A percentile compares a stretch with the other conserved stretches of the same genome.
Evolutionary conservation across 1,140 invertebrate species (phyloP).

Genomic region (Wasmannia auropunctata): DNA sequence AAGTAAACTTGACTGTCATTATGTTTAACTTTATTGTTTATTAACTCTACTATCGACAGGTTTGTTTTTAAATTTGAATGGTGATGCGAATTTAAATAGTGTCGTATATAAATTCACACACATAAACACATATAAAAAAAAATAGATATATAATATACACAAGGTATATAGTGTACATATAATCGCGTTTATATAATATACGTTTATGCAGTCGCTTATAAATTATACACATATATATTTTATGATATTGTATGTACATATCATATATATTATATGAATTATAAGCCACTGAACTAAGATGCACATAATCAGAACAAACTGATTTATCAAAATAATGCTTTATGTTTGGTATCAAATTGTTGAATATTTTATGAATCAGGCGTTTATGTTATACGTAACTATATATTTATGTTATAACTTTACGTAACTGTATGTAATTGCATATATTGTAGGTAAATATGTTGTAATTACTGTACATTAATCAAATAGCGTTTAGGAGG

Average conservation of each 20-base stretch:
- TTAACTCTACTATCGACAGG: not conserved
- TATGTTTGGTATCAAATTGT: not conserved
- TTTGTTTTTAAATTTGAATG: not conserved
- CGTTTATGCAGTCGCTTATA: not conserved
- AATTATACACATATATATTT: no score
- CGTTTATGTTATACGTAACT: not conserved
- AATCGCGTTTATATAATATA: no score
- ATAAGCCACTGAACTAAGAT: not conserved
- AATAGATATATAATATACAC: not conserved
- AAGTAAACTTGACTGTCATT: not conserved
- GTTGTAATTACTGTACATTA: slow-evolving; percentile 13
- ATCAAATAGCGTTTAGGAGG: not conserved
- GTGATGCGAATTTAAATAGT: not conserved
- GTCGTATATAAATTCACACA: not conserved
- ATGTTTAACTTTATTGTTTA: not conserved
- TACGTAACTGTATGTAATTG: slow-evolving; percentile 1
- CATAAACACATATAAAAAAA: not conserved
- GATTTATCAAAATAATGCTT: not conserved
- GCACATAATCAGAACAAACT: not conserved
- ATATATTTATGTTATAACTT: no score
- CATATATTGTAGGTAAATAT: not conserved
- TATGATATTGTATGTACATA: no score
- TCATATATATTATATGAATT: no score
- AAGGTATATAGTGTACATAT: not conserved
- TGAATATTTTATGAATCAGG: not conserved